Conservation (phyloP, 2,113 vertebrate genomes). For the Narcine bancroftii region DNA sequence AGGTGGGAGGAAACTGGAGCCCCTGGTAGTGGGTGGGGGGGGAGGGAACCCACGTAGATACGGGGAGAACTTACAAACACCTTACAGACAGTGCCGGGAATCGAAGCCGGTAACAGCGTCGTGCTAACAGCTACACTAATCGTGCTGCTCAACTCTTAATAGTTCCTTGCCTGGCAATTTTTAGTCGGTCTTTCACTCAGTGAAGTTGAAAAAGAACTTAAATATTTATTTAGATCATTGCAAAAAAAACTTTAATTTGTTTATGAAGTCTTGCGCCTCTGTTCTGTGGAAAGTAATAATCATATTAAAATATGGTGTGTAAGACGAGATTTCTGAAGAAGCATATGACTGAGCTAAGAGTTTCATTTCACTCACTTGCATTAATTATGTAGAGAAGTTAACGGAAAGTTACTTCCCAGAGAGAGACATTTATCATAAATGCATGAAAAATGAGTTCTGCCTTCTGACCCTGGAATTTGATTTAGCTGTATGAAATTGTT, state of each 20-base stretch:
- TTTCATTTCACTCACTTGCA: not conserved
- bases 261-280: not conserved
- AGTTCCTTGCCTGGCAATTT: no score
- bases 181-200: not conserved
- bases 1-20: no score
- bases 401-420: not conserved
- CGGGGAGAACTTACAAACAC: no score
- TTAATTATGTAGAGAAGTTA: not conserved
- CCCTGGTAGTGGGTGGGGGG: no score
- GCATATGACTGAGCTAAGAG: not conserved
- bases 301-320: not conserved
- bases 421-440: not conserved
- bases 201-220: no score
- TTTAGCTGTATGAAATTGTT: conserved; percentile 16
- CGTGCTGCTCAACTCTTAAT: no score
- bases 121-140: no score
- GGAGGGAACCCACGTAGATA: no score
- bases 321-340: not conserved
- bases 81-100: no score
- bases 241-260: not conserved
- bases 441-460: not conserved
- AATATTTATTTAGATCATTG: not conserved
- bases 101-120: no score
- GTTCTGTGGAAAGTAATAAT: not conserved
- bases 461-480: not conserved